A percentile compares a stretch with the other conserved stretches of the same genome.
These are phyloP conservation scores for Zygaena filipendulae DNA, from an alignment of 2,888 invertebrate species.

Conservation along the genomic window DNA sequence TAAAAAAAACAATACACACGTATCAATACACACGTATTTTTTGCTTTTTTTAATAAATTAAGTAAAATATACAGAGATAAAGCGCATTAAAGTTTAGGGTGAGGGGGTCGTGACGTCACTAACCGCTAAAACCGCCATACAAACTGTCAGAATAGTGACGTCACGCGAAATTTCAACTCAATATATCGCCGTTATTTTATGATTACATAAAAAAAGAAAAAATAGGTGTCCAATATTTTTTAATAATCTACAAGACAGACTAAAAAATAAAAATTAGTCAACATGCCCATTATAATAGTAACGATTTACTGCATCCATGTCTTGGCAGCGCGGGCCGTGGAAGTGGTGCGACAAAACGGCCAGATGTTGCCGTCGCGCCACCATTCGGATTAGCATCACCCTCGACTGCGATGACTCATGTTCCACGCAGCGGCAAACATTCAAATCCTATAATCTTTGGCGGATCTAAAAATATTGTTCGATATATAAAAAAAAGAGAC, in stretches of 20 bases:
- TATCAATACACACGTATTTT: too few relatives aligned
- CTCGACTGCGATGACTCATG: conserved; percentile 18
- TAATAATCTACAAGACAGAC: neutral
- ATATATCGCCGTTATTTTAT: too few relatives aligned
- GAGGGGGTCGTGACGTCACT: too few relatives aligned
- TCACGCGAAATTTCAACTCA: too few relatives aligned
- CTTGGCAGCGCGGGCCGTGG: conserved; percentile 11
- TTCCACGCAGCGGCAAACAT: conserved; percentile 16
- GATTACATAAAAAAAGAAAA: too few relatives aligned
- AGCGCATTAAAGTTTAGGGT: too few relatives aligned
- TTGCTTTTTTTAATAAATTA: too few relatives aligned
- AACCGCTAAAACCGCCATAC: too few relatives aligned
- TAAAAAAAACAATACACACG: too few relatives aligned
- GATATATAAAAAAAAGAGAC: conserved; percentile 16
- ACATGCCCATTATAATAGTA: neutral
- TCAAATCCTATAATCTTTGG: conserved; percentile 22
- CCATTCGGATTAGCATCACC: conserved; percentile 19
- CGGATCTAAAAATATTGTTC: neutral
- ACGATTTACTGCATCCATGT: conserved; percentile 17
- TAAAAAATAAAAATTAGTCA: neutral
- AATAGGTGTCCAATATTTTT: too few relatives aligned
- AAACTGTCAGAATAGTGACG: too few relatives aligned
- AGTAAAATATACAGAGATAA: too few relatives aligned
- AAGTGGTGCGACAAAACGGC: conserved; percentile 10
- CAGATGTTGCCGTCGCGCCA: conserved; percentile 19